These are phyloP conservation scores for Heliocidaris erythrogramma DNA, from an alignment of 35 echinoderm and acorn worm genomes.

Conservation along the genomic window DNA sequence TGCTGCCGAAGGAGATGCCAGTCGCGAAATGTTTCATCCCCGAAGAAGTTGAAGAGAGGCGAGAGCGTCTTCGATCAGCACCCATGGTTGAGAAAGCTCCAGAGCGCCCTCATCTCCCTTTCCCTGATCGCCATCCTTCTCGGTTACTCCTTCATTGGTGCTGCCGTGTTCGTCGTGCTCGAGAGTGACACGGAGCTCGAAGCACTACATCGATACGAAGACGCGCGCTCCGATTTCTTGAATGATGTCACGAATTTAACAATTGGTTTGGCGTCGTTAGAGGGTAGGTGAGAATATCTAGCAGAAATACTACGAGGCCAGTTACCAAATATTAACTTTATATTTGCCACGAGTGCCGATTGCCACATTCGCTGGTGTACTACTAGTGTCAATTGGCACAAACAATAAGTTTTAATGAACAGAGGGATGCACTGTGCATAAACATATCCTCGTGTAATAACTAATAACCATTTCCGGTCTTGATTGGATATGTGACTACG, in stretches of 20 bases:
- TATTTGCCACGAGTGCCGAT: too few species aligned
- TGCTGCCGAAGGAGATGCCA: slow-evolving; percentile 8
- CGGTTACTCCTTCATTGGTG: slow-evolving; percentile 55
- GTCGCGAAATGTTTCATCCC: slow-evolving; percentile 1
- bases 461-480: too few species aligned
- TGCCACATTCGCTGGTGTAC: too few species aligned
- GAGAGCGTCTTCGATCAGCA: slow-evolving; percentile 46
- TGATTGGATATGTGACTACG: too few species aligned
- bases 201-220: background rate
- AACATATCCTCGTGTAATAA: too few species aligned
- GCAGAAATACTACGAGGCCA: background rate
- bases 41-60: slow-evolving; percentile 42
- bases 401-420: too few species aligned
- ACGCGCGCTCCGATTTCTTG: slow-evolving; percentile 12
- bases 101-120: background rate
- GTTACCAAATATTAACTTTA: background rate
- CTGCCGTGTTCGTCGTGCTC: slow-evolving; percentile 47
- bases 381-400: too few species aligned
- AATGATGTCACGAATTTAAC: slow-evolving; percentile 6
- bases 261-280: background rate
- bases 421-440: too few species aligned
- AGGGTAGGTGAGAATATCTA: background rate
- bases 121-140: slow-evolving; percentile 25
- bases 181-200: slow-evolving; percentile 23
- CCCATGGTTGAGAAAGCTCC: slow-evolving; percentile 28